phyloP scores from a whole-genome alignment of 2,888 invertebrate genomes.

The Ichneumon xanthorius region DNA sequence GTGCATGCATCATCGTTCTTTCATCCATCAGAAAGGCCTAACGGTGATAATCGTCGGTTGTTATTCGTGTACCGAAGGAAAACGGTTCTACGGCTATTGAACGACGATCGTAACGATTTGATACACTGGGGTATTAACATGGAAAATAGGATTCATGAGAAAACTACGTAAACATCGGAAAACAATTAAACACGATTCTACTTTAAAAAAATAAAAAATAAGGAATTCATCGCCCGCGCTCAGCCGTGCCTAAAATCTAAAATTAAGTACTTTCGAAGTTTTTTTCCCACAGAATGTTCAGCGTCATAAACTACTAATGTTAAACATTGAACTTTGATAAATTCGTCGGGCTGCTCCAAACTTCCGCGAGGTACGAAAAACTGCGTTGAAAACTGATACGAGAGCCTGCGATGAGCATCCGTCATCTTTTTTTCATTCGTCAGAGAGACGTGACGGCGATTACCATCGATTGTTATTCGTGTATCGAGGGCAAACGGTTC shows the following conservation, averaged over 20 bases:
- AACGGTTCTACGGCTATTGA: neutral
- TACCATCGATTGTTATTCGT: constrained; percentile 18
- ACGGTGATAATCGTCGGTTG: constrained; percentile 30
- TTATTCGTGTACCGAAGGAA: neutral
- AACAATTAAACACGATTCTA: neutral
- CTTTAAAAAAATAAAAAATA: too few relatives aligned
- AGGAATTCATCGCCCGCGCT: too few relatives aligned
- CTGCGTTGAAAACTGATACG: neutral
- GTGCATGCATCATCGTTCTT: too few relatives aligned
- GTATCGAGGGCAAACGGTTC: neutral
- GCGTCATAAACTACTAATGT: too few relatives aligned
- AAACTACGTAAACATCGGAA: neutral
- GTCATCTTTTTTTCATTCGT: constrained; percentile 22
- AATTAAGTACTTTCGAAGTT: too few relatives aligned
- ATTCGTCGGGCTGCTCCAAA: neutral
- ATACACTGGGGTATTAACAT: neutral
- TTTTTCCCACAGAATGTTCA: too few relatives aligned
- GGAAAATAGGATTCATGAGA: neutral
- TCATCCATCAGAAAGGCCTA: neutral
- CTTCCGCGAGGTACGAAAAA: neutral
- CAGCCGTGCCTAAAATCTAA: too few relatives aligned
- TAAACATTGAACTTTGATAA: neutral
- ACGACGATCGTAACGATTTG: constrained; percentile 19
- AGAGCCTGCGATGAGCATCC: neutral
- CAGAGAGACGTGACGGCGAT: constrained; percentile 27